Evolutionary conservation across 2,113 vertebrate species (phyloP), one percentile per base, ranked within the genome.

Genomic region (Aspiorhynchus laticeps): DNA sequence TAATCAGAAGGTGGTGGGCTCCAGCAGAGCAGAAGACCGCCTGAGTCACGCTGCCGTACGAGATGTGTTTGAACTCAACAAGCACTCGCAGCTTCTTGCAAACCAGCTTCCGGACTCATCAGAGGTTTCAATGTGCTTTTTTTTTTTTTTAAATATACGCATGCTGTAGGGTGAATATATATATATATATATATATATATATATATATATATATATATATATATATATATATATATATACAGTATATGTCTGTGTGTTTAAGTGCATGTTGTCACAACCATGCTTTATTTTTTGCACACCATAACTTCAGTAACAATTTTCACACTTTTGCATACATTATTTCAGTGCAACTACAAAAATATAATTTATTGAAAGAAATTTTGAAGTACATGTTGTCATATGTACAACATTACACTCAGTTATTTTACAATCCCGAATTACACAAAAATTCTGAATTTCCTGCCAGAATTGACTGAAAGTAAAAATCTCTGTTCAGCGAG

Each of bases 1-100:
- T 48, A 99, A 99, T 93, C 98, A 99, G 93, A 95, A 92, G 0
- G 95, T 99, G 82, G 96, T 99, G 82, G 98, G 98, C 63, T 96
- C 97, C 12, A 99, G 98, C 96, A 97, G 94, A 94, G 96, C 97
- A 14, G 98, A 99, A 91, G 96, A 97, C 93, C 93, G 76, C 73
- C 95, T 99, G 95, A 98, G 97, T 86, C 93, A 92, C 21, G 96
- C 97, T 83, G 98, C 97, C 0, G 90, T 96, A 1, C 93, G 92
- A 51, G 97, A 99, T 0, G 98, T 99, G 2, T 99, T 99, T 94
- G 94, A 97, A 65, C 92, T 95, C 85, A 95, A 96, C 80, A 95
- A 96, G 89, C 96, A 97, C 94, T 98, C 97, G 10, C 98, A 99
- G 93, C 93, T 98, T 46, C 97, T 97, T 67, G 98, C 98, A 89